Base-by-base conservation (phyloP, 1,140 invertebrate genomes). In the Lucilia cuprina region DNA sequence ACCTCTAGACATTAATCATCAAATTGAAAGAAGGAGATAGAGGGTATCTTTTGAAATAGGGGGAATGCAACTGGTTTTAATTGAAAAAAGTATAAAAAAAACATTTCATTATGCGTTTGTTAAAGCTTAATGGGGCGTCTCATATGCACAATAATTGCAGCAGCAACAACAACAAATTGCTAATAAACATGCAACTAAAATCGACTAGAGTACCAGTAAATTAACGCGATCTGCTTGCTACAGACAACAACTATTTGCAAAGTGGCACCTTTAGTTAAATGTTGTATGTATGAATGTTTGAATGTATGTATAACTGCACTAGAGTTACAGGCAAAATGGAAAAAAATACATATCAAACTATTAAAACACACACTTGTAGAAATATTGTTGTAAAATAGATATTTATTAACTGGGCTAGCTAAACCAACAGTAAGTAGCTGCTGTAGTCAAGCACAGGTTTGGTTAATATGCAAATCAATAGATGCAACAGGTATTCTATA, bases 191-290 rank as follows among this genome's bases (percentile, higher is more conserved):
- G 65, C 65, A 70, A 70, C 65, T 21, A 70, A 19, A 70, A 7
- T 70, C 14, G 14, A 1, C 13, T 60, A 5, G 10, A 60, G 50
- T 60, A 60, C 14, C 14, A 60, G 55, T 70, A 70, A 70, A 70
- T 70, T 70, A 70, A 70, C 65, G 65, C 65, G n/a, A 70, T 70
- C 65, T 70, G 19, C 65, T 70, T 70, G 60, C 60, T 70, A 17
- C 19, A 8, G n/a, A 2, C 7, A 19, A 13, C 17, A 14, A 65
- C 17, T 65, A 65, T n/a, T n/a, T 19, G 60, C 14, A 8, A 49
- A 49, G 9, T 49, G 49, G 60, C 60, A 65, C 60, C n/a, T n/a
- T 14, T 14, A n/a, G 17, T n/a, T 65, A n/a, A n/a, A 19, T 8
- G 60, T 30, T 30, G 25, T 30, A 30, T 30, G 25, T n/a, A n/a